Conservation (phyloP, 2,888 invertebrate species). For the Netelia virgata region DNA sequence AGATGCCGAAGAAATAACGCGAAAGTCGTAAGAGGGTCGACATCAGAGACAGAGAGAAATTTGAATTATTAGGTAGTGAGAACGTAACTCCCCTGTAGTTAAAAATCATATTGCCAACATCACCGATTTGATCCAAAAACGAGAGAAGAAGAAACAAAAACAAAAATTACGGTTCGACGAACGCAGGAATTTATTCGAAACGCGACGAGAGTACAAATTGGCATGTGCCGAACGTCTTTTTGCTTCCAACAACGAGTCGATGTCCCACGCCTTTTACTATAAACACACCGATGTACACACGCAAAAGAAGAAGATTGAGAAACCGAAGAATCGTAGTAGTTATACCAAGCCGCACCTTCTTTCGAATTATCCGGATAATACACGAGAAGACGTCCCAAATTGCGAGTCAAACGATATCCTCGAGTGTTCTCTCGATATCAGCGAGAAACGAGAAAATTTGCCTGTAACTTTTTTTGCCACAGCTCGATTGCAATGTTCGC, state of each 20-base stretch:
- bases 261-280: conserved; percentile 54
- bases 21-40: not conserved
- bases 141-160: not conserved
- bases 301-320: conserved; percentile 42
- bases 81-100: too few species aligned
- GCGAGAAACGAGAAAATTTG: not conserved
- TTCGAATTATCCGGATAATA: conserved; percentile 45
- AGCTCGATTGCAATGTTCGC: not conserved
- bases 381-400: conserved; percentile 34
- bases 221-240: not conserved
- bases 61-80: not conserved
- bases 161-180: conserved; percentile 44
- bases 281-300: not conserved
- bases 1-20: not conserved
- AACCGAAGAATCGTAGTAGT: conserved; percentile 48
- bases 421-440: too few species aligned
- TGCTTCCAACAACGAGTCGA: conserved; percentile 37
- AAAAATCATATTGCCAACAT: not conserved
- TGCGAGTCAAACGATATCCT: conserved; percentile 5
- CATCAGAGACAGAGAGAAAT: not conserved
- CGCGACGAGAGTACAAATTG: conserved; percentile 42
- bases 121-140: not conserved
- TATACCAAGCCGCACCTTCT: conserved; percentile 50
- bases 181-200: conserved; percentile 45
- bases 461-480: not conserved